These are phyloP conservation scores for Anarhynchus alexandrinus DNA, from an alignment of 2,113 vertebrate species.

Conservation along the genomic window DNA sequence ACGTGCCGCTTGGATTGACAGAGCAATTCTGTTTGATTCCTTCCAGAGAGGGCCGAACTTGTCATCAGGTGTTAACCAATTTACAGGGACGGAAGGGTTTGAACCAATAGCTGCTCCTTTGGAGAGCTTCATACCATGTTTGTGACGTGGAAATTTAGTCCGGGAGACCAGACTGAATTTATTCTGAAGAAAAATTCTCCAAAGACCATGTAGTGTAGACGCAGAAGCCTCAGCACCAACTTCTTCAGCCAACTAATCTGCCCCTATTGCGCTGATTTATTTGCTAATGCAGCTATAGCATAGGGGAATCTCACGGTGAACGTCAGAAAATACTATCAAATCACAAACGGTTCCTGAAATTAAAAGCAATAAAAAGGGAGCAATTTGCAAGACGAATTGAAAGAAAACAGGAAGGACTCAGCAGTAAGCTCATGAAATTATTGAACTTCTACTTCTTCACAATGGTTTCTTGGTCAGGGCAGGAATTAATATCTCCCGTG, in stretches of 20 bases:
- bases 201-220: background rate
- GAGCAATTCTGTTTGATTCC: background rate
- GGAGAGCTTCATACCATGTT: background rate
- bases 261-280: background rate
- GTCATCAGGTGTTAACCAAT: background rate
- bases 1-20: rapidly evolving
- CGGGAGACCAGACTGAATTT: background rate
- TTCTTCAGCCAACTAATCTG: background rate
- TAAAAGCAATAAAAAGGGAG: background rate
- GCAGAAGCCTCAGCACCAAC: background rate
- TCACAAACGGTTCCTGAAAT: background rate
- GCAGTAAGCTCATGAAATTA: background rate
- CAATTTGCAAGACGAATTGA: background rate
- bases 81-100: background rate
- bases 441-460: background rate
- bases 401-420: background rate
- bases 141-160: background rate
- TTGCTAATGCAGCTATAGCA: background rate
- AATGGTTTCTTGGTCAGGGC: background rate
- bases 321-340: background rate
- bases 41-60: background rate
- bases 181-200: background rate
- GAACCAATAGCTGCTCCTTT: background rate
- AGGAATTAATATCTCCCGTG: background rate
- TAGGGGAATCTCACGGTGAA: background rate